Base-by-base conservation (phyloP, 2,888 invertebrate species). In the Margaritifera margaritifera region DNA sequence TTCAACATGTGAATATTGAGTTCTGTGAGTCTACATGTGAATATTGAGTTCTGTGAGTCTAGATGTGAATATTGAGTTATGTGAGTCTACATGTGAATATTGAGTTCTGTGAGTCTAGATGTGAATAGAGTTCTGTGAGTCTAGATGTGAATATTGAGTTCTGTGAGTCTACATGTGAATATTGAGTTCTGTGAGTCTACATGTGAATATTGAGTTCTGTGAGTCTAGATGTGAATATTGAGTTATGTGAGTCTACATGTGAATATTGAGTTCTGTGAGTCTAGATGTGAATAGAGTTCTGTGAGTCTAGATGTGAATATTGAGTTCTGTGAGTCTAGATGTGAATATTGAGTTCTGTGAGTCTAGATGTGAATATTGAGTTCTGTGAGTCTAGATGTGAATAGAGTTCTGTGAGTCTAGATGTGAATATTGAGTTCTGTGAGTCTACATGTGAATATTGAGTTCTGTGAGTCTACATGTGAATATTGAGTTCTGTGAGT, bases 151-250 rank as follows among this genome's bases (percentile, higher is more conserved):
- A 18, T 55, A 27, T 54, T 60, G 42, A 50, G 51, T 62, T 61
- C n/a, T 27, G 20, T n/a, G n/a, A n/a, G n/a, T n/a, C n/a, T 27
- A 52, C n/a, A 31, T 22, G 22, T 54, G 19, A 54, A 18, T 55
- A 27, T 54, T 60, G 42, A 50, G 51, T 62, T 61, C n/a, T 27
- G 20, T n/a, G n/a, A n/a, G n/a, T n/a, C n/a, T 27, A 52, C n/a
- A 31, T 22, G 22, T 54, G 19, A 54, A 18, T 55, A 27, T 54
- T 60, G 42, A 50, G 51, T 62, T 61, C n/a, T 27, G 20, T n/a
- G n/a, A n/a, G n/a, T n/a, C n/a, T 27, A 52, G 15, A 31, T 22
- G 22, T 54, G 19, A 54, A 18, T 55, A 27, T 54, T 60, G 42
- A 50, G 51, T 62, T 61, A 19, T 27, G 20, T n/a, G n/a, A n/a